Evolutionary conservation across 2,113 vertebrate genomes (phyloP).

Genomic region (Sinocyclocheilus maitianheensis): DNA sequence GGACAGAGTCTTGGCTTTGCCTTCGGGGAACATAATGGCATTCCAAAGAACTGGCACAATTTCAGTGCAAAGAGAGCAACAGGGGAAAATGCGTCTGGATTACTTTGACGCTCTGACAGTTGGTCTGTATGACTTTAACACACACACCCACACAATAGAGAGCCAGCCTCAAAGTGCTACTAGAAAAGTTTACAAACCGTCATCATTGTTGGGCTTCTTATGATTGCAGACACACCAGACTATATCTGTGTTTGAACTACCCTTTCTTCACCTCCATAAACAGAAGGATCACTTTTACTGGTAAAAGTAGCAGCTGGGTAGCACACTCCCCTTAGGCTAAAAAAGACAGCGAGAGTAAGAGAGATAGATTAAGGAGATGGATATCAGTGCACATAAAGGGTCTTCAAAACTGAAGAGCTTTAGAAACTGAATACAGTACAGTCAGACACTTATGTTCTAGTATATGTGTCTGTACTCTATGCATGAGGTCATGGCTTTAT

Average conservation of each 20-base stretch:
- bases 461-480: not conserved
- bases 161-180: not conserved
- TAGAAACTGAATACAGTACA: slow-evolving; percentile 44
- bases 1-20: slow-evolving; percentile 33
- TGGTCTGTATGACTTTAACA: slow-evolving; percentile 26
- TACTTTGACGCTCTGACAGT: slow-evolving; percentile 29
- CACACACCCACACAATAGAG: slow-evolving; percentile 9
- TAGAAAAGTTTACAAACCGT: slow-evolving; percentile 46
- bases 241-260: slow-evolving; percentile 14
- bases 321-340: not conserved
- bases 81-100: slow-evolving; percentile 34
- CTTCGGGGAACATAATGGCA: slow-evolving; percentile 48
- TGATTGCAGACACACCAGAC: slow-evolving; percentile 44
- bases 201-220: slow-evolving; percentile 6
- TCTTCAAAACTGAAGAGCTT: slow-evolving; percentile 35
- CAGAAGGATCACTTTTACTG: slow-evolving; percentile 54
- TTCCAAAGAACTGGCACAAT: slow-evolving; percentile 49
- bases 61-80: slow-evolving; percentile 24
- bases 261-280: slow-evolving; percentile 36
- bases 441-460: slow-evolving; percentile 17
- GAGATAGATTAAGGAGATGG: not conserved
- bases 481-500: not conserved
- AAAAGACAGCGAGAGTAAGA: not conserved
- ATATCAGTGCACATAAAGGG: slow-evolving; percentile 19
- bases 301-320: slow-evolving; percentile 56